These are phyloP conservation scores for Ectobius pallidus DNA, from an alignment of 2,888 invertebrate species.

Conservation along the genomic window DNA sequence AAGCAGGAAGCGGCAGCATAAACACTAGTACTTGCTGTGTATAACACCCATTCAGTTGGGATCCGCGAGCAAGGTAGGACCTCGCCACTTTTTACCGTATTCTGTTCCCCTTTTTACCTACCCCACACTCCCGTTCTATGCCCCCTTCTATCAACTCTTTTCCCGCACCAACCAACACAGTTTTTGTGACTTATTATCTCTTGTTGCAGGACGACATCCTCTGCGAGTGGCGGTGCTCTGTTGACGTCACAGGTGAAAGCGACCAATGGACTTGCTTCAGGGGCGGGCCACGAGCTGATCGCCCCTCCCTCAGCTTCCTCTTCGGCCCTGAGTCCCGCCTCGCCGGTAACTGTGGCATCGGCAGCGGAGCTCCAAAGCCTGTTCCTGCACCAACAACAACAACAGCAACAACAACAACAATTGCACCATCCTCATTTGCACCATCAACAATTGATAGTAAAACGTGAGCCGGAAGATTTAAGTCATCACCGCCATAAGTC, in stretches of 20 bases:
- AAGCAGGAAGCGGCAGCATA: not conserved
- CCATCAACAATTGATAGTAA: slow-evolving; percentile 62
- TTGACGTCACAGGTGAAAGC: slow-evolving; percentile 72
- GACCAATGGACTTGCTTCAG: slow-evolving; percentile 68
- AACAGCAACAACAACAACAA: slow-evolving; percentile 42
- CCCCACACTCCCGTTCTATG: no score
- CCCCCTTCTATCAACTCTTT: not conserved
- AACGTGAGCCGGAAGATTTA: slow-evolving; percentile 82
- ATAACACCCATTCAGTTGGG: not conserved
- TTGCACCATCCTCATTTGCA: slow-evolving; percentile 42
- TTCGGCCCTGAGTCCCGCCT: slow-evolving; percentile 46
- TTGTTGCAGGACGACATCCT: slow-evolving; percentile 40
- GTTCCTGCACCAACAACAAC: slow-evolving; percentile 52
- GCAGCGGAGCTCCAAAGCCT: slow-evolving; percentile 63
- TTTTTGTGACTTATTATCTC: slow-evolving; percentile 21
- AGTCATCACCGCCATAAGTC: slow-evolving; percentile 71
- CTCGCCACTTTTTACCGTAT: not conserved
- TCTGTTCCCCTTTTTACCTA: not conserved
- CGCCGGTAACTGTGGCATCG: slow-evolving; percentile 53
- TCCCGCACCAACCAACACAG: not conserved
- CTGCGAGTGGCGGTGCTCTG: slow-evolving; percentile 56
- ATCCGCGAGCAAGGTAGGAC: slow-evolving; percentile 10
- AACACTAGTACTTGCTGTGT: not conserved
- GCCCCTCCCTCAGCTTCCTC: slow-evolving; percentile 55
- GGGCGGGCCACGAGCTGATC: slow-evolving; percentile 53